These are phyloP conservation scores for Ochropleura plecta DNA, from an alignment of 2,888 invertebrate genomes.

Conservation along the genomic window DNA sequence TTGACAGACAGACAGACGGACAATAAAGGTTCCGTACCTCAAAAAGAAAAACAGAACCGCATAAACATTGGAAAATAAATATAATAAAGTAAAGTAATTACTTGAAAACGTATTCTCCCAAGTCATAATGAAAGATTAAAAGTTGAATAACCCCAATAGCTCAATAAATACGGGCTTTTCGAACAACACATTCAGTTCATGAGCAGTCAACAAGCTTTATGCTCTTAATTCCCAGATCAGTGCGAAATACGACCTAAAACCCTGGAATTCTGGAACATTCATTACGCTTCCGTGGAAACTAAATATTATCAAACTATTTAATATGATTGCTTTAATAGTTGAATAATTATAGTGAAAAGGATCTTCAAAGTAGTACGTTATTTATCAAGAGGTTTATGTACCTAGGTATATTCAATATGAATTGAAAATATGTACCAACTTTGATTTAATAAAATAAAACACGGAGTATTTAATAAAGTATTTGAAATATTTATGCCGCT, in stretches of 20 bases:
- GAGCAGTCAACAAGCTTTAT: constrained; percentile 25
- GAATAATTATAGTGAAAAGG: background rate
- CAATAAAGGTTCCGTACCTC: too few species aligned
- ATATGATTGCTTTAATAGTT: background rate
- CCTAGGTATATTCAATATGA: background rate
- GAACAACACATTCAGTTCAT: constrained; percentile 8
- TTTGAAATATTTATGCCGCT: background rate
- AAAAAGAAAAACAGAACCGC: too few species aligned
- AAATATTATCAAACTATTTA: constrained; percentile 4
- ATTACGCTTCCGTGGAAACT: constrained; percentile 9
- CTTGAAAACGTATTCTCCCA: too few species aligned
- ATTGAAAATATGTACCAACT: background rate
- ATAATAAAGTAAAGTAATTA: background rate
- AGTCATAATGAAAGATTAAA: background rate
- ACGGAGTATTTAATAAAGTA: background rate
- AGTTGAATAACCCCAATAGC: background rate
- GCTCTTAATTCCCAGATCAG: constrained; percentile 28
- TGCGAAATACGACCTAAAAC: constrained; percentile 31
- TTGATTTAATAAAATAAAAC: background rate
- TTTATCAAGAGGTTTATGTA: background rate
- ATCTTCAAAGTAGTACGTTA: background rate
- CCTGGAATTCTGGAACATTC: constrained; percentile 1
- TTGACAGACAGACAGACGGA: too few species aligned
- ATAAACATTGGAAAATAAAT: too few species aligned
- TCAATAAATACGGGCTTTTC: constrained; percentile 1